Evolutionary conservation across 2,888 invertebrate species (phyloP).

Genomic region (Tholera decimalis): DNA sequence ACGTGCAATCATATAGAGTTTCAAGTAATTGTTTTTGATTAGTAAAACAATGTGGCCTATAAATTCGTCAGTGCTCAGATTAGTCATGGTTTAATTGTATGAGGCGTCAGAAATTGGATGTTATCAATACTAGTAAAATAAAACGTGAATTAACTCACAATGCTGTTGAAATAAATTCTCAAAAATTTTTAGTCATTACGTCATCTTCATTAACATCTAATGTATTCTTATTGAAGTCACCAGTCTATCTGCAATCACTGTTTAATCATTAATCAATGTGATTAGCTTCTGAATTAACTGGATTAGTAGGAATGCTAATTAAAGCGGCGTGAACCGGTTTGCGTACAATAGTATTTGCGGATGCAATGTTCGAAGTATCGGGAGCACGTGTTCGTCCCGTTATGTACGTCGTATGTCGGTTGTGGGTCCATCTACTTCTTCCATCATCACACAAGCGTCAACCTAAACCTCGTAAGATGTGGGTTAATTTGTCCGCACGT

Average conservation of each 20-base stretch:
- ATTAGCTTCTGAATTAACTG: conserved; percentile 58
- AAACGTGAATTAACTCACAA: conserved; percentile 53
- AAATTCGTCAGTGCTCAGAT: conserved; percentile 73
- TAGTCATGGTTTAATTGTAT: conserved; percentile 70
- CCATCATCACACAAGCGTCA: conserved; percentile 55
- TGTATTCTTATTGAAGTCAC: conserved; percentile 25
- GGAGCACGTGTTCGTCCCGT: conserved; percentile 72
- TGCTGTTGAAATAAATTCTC: conserved; percentile 39
- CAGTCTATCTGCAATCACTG: conserved; percentile 27
- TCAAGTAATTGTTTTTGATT: conserved; percentile 80
- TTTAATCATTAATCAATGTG: conserved; percentile 52
- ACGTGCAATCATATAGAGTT: conserved; percentile 68
- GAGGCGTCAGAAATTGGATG: conserved; percentile 70
- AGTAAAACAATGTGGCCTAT: conserved; percentile 76
- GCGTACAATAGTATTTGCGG: conserved; percentile 71
- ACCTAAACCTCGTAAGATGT: conserved; percentile 65
- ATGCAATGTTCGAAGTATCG: conserved; percentile 70
- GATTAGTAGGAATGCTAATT: conserved; percentile 65
- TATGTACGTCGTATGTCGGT: conserved; percentile 47
- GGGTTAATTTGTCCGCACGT: conserved; percentile 69
- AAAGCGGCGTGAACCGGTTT: conserved; percentile 61
- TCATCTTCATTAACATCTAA: conserved; percentile 39
- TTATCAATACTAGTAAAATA: conserved; percentile 67
- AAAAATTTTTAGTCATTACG: conserved; percentile 35
- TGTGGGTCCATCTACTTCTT: conserved; percentile 44